These are phyloP conservation scores for Brachionichthys hirsutus DNA, from an alignment of 2,113 vertebrate species.

Conservation along the genomic window DNA sequence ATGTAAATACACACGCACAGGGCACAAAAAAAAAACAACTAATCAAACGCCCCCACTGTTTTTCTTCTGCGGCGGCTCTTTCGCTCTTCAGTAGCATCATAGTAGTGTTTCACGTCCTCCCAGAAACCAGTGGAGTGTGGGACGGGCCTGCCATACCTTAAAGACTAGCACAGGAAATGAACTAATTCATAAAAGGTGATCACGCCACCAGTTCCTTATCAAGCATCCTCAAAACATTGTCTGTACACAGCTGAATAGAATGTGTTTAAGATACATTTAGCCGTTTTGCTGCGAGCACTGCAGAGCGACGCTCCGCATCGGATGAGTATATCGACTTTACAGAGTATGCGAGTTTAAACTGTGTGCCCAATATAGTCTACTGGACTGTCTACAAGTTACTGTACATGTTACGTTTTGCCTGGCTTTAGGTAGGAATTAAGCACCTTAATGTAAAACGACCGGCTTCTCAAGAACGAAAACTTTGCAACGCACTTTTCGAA, in stretches of 20 bases:
- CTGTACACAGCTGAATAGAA: conserved; percentile 73
- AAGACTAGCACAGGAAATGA: conserved; percentile 34
- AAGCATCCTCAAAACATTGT: conserved; percentile 62
- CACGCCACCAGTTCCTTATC: conserved; percentile 54
- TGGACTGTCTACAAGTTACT: conserved; percentile 48
- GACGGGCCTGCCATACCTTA: conserved; percentile 40
- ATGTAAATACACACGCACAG: conserved; percentile 64
- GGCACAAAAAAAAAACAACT: conserved; percentile 33
- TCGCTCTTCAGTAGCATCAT: conserved; percentile 71
- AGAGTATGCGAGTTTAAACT: conserved; percentile 57
- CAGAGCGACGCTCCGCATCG: conserved; percentile 54
- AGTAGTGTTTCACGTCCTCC: conserved; percentile 52
- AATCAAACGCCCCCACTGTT: conserved; percentile 37
- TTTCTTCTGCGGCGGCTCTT: conserved; percentile 41
- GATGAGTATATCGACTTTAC: conserved; percentile 63
- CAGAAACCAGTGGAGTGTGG: conserved; percentile 56
- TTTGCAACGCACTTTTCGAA: conserved; percentile 68
- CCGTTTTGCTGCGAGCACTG: conserved; percentile 67
- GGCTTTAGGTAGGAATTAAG: conserved; percentile 74
- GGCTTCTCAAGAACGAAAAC: conserved; percentile 70
- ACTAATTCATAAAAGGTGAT: conserved; percentile 46
- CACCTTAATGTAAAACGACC: conserved; percentile 77
- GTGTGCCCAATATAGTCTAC: conserved; percentile 39
- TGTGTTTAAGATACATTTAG: conserved; percentile 59
- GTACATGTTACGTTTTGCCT: conserved; percentile 70